Evolutionary conservation across 2,888 invertebrate species (phyloP).

Genomic region (Polia nebulosa): DNA sequence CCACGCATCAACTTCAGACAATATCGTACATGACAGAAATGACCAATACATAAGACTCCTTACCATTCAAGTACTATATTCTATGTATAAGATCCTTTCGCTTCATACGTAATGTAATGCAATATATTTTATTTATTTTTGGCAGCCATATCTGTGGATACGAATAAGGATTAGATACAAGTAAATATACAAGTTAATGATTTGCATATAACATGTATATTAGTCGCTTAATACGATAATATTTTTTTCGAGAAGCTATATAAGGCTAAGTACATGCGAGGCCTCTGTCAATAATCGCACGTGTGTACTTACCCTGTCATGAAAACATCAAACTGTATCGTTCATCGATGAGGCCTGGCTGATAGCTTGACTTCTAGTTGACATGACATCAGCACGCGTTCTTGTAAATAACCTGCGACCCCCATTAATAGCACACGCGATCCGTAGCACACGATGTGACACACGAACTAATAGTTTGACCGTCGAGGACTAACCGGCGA

Average conservation of each 20-base stretch:
- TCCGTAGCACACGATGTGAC: slow-evolving; percentile 73
- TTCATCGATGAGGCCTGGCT: slow-evolving; percentile 58
- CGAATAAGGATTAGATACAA: slow-evolving; percentile 85
- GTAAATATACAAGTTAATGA: slow-evolving; percentile 82
- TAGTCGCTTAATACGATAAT: slow-evolving; percentile 79
- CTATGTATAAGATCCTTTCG: slow-evolving; percentile 76
- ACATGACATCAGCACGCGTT: slow-evolving; percentile 67
- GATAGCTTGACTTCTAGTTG: slow-evolving; percentile 67
- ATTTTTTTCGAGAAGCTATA: slow-evolving; percentile 61
- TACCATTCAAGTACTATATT: slow-evolving; percentile 67
- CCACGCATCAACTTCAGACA: slow-evolving; percentile 36
- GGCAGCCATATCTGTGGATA: slow-evolving; percentile 86
- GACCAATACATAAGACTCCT: slow-evolving; percentile 42
- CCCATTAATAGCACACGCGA: slow-evolving; percentile 75
- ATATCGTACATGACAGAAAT: slow-evolving; percentile 30
- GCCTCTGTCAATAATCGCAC: slow-evolving; percentile 57
- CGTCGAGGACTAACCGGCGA: slow-evolving; percentile 67
- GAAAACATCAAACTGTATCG: slow-evolving; percentile 56
- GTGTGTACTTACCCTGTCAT: slow-evolving; percentile 54
- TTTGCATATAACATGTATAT: slow-evolving; percentile 81
- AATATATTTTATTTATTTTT: slow-evolving; percentile 84
- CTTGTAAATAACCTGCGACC: slow-evolving; percentile 78
- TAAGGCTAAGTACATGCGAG: slow-evolving; percentile 69
- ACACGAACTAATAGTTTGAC: slow-evolving; percentile 71
- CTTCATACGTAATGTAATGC: slow-evolving; percentile 79